Conservation (phyloP, 2,113 vertebrate genomes). For the Neoarius graeffei region DNA sequence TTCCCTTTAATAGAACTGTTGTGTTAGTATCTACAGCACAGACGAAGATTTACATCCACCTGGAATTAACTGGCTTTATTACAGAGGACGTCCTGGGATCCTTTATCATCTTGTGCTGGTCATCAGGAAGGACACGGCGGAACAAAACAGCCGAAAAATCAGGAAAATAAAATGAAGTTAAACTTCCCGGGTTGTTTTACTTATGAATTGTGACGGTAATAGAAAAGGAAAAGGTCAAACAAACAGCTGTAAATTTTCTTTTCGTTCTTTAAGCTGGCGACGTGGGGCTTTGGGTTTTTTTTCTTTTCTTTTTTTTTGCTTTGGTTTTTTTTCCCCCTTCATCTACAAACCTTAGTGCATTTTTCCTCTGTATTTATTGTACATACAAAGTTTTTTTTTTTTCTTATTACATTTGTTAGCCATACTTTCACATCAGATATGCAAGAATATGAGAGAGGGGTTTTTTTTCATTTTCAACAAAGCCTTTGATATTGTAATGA, state of each 20-base stretch:
- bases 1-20: slow-evolving; percentile 68
- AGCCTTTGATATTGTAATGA: too few relatives aligned
- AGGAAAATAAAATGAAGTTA: slow-evolving; percentile 7
- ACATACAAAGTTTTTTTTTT: too few relatives aligned
- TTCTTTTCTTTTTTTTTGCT: too few relatives aligned
- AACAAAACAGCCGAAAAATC: slow-evolving; percentile 32
- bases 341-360: too few relatives aligned
- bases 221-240: slow-evolving; percentile 13
- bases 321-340: too few relatives aligned
- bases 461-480: too few relatives aligned
- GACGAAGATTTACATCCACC: slow-evolving; percentile 67
- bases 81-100: slow-evolving; percentile 58
- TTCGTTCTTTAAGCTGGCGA: background rate
- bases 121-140: slow-evolving; percentile 56
- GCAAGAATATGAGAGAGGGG: too few relatives aligned
- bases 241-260: slow-evolving; percentile 1
- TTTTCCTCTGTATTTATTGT: too few relatives aligned
- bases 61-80: slow-evolving; percentile 66
- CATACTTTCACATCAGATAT: too few relatives aligned
- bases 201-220: background rate
- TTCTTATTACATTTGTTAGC: too few relatives aligned
- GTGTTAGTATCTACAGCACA: slow-evolving; percentile 66
- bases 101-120: slow-evolving; percentile 57
- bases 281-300: background rate
- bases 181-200: slow-evolving; percentile 8